Percentiles rank a stretch among this genome's conserved stretches.
These are phyloP conservation scores for Pseudochromis fuscus DNA, from an alignment of 2,797 vertebrate genomes.

Conservation along the genomic window DNA sequence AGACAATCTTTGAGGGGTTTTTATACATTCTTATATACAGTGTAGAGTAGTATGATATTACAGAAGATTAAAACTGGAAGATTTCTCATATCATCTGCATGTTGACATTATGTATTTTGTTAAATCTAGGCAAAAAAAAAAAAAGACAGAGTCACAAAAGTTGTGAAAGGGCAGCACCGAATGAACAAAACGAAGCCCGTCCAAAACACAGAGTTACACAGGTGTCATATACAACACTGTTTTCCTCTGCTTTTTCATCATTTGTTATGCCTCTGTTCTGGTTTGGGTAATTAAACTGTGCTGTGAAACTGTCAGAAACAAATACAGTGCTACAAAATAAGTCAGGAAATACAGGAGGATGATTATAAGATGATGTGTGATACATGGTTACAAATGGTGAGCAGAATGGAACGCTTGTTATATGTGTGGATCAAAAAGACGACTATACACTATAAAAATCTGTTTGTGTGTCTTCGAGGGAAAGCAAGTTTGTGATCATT, in stretches of 20 bases:
- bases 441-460: conserved; percentile 61
- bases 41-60: conserved; percentile 59
- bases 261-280: conserved; percentile 33
- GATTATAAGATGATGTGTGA: conserved; percentile 70
- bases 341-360: conserved; percentile 62
- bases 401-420: conserved; percentile 69
- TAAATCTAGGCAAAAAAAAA: conserved; percentile 36
- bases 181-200: conserved; percentile 51
- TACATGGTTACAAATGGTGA: conserved; percentile 69
- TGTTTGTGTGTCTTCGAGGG: conserved; percentile 64
- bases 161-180: conserved; percentile 25
- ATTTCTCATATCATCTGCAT: conserved; percentile 26
- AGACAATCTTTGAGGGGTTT: conserved; percentile 48
- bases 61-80: conserved; percentile 49
- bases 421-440: conserved; percentile 66
- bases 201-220: conserved; percentile 34
- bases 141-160: conserved; percentile 27
- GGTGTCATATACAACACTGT: conserved; percentile 39
- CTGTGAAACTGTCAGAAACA: conserved; percentile 54
- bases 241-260: conserved; percentile 36
- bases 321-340: conserved; percentile 64
- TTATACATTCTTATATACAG: conserved; percentile 83
- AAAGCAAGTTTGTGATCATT: conserved; percentile 77
- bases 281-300: conserved; percentile 63
- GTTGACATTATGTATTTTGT: conserved; percentile 34